Evolutionary conservation across 1,140 invertebrate genomes (phyloP), one percentile per base, ranked within the genome.

Genomic region (Cotesia typhae): DNA sequence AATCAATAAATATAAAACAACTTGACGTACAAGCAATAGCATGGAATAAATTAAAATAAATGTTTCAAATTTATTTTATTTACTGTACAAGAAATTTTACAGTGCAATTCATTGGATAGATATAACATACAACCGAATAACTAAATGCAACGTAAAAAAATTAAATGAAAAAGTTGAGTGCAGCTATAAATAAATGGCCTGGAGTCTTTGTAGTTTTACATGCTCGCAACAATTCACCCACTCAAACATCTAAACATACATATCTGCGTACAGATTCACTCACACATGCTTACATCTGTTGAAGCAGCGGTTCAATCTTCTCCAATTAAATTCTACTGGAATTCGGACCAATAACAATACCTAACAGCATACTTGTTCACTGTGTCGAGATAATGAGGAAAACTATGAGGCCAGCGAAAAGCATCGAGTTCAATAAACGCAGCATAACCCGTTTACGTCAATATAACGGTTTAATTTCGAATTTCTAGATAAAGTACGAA

Each of bases 321-420:
- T 82, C 82, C 82, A 85, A 84, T 85, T 85, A 84, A 84, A 84
- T 85, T 84, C 82, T 80, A 84, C 84, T 81, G 83, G 82, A 82
- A 84, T 85, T 83, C 78, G 78, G 79, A 78, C 79, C 80, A 83
- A 84, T 83, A 81, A 82, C 82, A 85, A 85, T 85, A 83, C 83
- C 80, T 76, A 72, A 78, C 78, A 67, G 75, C 53, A 75, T 80
- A 47, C 41, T 47, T 47, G 78, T 78, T 83, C 81, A 84, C 83
- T 82, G 81, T 83, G 79, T 79, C 79, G 76, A 79, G 75, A 82
- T 84, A 83, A 84, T 83, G 82, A 84, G 82, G 77, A 76, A 65
- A 68, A 71, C 53, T 20, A 60, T 47, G 41, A 10, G 5, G 70
- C 36, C 6, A 14, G 10, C 61, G 70, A 41, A 67, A 64, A 55